phyloP scores from a whole-genome alignment of 2,888 invertebrate species.

The Mallateleia sp. region DNA sequence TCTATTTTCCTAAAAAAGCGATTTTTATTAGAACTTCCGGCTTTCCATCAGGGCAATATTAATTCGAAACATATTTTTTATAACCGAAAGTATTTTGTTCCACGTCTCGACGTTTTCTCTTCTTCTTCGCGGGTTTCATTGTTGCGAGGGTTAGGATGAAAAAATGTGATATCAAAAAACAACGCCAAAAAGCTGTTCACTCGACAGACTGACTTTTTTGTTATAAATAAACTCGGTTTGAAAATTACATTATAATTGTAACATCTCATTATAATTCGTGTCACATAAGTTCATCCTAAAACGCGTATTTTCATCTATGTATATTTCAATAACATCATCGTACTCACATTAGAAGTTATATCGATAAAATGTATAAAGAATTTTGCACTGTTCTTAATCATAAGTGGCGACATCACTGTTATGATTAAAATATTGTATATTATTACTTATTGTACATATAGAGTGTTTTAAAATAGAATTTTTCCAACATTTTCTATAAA shows the following conservation, averaged over 20 bases:
- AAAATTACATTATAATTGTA: too few species aligned
- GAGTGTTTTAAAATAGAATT: conserved; percentile 49
- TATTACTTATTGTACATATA: conserved; percentile 33
- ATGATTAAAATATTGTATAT: conserved; percentile 65
- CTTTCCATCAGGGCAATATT: neutral
- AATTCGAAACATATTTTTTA: conserved; percentile 7
- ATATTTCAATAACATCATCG: conserved; percentile 50
- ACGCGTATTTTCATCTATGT: conserved; percentile 42
- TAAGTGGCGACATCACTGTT: conserved; percentile 31
- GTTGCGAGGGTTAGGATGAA: conserved; percentile 8
- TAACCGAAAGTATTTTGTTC: neutral
- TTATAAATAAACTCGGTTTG: too few species aligned
- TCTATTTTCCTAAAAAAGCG: neutral
- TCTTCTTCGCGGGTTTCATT: neutral
- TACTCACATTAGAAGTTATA: conserved; percentile 51
- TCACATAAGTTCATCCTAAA: conserved; percentile 42
- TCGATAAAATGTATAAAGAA: conserved; percentile 60
- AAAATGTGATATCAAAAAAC: neutral
- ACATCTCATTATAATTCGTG: neutral
- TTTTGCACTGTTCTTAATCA: conserved; percentile 64
- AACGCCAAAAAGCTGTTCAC: neutral
- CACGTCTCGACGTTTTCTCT: neutral
- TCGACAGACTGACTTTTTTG: neutral
- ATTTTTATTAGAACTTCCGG: neutral
- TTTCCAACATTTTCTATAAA: too few species aligned